Conservation (phyloP, 2,888 invertebrate species). For the Athrips mouffetella region DNA sequence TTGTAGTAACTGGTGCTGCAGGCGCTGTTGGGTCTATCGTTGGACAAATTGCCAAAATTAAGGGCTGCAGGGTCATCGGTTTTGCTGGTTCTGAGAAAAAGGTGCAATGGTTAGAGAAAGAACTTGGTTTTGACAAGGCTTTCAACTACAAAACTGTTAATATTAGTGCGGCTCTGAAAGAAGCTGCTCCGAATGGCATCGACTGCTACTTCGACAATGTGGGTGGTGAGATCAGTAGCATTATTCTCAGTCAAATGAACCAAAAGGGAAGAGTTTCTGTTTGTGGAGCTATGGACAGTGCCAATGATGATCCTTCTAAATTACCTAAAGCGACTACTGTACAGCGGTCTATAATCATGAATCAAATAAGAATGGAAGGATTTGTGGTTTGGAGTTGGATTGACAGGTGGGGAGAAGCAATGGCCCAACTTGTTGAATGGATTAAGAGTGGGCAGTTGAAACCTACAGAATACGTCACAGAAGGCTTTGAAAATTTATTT, state of each 20-base stretch:
- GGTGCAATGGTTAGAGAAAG: constrained; percentile 81
- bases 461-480: constrained; percentile 79
- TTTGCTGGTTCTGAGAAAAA: constrained; percentile 85
- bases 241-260: constrained; percentile 80
- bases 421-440: constrained; percentile 78
- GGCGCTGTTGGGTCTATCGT: constrained; percentile 86
- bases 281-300: constrained; percentile 54
- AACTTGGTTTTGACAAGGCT: constrained; percentile 82
- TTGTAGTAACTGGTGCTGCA: constrained; percentile 84
- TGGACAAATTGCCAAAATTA: constrained; percentile 86
- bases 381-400: constrained; percentile 75
- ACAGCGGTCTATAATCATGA: constrained; percentile 75
- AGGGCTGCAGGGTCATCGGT: constrained; percentile 81
- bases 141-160: constrained; percentile 85
- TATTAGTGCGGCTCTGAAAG: constrained; percentile 72
- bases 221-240: constrained; percentile 81
- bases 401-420: constrained; percentile 78
- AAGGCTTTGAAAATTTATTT: constrained; percentile 83
- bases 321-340: constrained; percentile 58
- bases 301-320: constrained; percentile 40
- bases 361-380: constrained; percentile 81
- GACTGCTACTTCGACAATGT: constrained; percentile 89
- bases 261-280: constrained; percentile 37
- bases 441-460: constrained; percentile 82
- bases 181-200: constrained; percentile 82